Evolutionary conservation across 2,888 invertebrate genomes (phyloP).

Genomic region (Rotaria macrura): DNA sequence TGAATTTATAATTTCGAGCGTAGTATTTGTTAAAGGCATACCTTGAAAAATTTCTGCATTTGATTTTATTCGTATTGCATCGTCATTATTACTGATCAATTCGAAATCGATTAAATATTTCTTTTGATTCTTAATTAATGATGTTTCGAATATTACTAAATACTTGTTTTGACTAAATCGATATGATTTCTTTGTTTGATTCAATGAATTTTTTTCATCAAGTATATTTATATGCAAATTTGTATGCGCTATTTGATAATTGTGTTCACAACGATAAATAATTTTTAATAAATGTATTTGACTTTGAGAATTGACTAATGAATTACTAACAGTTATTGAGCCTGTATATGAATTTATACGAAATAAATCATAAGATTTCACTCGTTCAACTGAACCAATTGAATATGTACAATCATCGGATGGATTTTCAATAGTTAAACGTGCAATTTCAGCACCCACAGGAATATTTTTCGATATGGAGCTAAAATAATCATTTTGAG

Average conservation of each 20-base stretch:
- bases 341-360: neutral
- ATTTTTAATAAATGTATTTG: neutral
- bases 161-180: neutral
- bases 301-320: neutral
- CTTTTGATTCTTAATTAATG: neutral
- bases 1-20: too few species aligned
- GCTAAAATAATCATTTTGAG: neutral
- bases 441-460: neutral
- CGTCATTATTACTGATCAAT: neutral
- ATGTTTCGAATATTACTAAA: neutral
- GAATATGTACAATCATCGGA: neutral
- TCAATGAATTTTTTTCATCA: neutral
- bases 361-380: neutral
- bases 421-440: neutral
- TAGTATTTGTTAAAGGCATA: too few species aligned
- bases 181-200: neutral
- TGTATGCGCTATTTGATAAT: neutral
- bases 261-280: neutral
- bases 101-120: neutral
- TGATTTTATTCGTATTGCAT: neutral
- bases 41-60: neutral
- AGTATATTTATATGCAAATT: neutral
- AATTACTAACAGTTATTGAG: neutral
- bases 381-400: neutral
- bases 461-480: neutral